phyloP scores from a whole-genome alignment of 2,797 vertebrate species.

The Cyclura pinguis region DNA sequence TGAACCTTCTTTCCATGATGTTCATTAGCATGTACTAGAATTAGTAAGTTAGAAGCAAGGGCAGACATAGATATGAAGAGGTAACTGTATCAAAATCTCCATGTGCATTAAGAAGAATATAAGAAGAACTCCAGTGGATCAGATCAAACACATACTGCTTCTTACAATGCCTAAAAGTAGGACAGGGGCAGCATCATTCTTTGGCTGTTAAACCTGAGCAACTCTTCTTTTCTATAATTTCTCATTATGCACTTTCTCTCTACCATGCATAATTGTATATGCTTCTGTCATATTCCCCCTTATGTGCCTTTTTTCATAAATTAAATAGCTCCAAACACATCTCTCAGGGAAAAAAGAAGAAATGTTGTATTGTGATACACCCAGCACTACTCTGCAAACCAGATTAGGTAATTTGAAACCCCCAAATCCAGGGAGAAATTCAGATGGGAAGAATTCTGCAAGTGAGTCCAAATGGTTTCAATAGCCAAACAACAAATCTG shows the following conservation, averaged over 20 bases:
- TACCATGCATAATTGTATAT: neutral
- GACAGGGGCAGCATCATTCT: neutral
- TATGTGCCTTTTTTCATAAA: neutral
- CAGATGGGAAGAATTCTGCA: neutral
- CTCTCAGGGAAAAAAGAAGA: neutral
- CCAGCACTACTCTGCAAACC: neutral
- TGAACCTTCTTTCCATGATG: neutral
- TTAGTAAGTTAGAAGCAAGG: neutral
- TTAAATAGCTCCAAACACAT: neutral
- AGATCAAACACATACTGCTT: neutral
- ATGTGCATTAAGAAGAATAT: too few relatives aligned
- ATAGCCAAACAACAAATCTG: slow-evolving; percentile 5
- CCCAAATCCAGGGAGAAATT: neutral
- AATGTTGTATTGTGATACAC: neutral
- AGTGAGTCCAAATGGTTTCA: neutral
- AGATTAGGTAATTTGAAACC: neutral
- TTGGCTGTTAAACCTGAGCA: neutral
- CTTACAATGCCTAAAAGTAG: neutral
- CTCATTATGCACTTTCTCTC: neutral
- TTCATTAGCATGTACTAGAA: neutral
- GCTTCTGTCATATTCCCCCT: neutral
- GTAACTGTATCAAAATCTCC: neutral
- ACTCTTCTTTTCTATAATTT: neutral
- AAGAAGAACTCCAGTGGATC: neutral
- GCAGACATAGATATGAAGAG: neutral